A percentile compares a stretch with the other conserved stretches of the same genome.
Conservation (phyloP, 2,888 invertebrate species). For the Lordiphosa fenestrarum region DNA sequence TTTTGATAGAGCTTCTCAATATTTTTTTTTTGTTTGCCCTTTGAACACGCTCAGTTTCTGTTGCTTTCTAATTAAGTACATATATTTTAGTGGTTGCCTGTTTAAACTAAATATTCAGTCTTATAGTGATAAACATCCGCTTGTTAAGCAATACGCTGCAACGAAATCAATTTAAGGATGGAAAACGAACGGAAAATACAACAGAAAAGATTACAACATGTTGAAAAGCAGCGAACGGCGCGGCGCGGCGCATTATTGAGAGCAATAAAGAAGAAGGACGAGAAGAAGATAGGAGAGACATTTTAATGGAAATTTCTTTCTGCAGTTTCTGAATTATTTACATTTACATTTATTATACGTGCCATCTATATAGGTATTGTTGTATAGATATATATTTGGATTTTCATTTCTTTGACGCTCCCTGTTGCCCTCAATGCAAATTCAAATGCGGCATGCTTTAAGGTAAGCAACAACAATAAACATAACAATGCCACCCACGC, state of each 20-base stretch:
- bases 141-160: constrained; percentile 80
- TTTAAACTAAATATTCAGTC: constrained; percentile 80
- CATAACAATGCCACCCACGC: constrained; percentile 39
- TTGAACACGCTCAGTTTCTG: constrained; percentile 37
- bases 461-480: constrained; percentile 44
- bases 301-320: constrained; percentile 73
- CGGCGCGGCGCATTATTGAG: constrained; percentile 51
- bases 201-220: constrained; percentile 40
- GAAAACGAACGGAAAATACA: constrained; percentile 23
- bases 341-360: constrained; percentile 59
- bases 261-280: constrained; percentile 61
- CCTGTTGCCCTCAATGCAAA: constrained; percentile 60
- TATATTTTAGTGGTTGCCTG: constrained; percentile 22
- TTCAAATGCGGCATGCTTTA: constrained; percentile 66
- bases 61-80: constrained; percentile 10
- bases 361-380: constrained; percentile 31
- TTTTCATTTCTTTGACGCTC: constrained; percentile 30
- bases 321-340: constrained; percentile 71
- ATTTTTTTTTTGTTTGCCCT: constrained; percentile 18
- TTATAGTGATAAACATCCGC: constrained; percentile 79
- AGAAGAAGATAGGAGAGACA: constrained; percentile 71
- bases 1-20: constrained; percentile 25
- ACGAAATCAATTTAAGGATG: constrained; percentile 57
- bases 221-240: constrained; percentile 59
- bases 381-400: constrained; percentile 36